Evolutionary conservation across 1,140 invertebrate genomes (phyloP), one percentile per base, ranked within the genome.

Genomic region (Diprion similis): DNA sequence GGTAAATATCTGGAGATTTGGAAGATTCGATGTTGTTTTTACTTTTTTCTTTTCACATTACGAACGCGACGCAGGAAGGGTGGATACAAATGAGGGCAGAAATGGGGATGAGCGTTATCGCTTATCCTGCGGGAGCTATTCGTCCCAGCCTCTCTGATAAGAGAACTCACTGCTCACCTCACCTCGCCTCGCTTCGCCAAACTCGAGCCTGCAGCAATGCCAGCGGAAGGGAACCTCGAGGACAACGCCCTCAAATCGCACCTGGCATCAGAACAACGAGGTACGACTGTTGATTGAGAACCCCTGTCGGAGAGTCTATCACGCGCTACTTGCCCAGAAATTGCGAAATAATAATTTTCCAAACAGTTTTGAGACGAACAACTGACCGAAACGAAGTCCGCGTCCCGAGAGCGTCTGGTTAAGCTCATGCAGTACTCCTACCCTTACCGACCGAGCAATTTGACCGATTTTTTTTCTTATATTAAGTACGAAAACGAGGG

Each of bases 41-140:
- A 15, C 3, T 59, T 17, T 0, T 59, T 59, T 59, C 4, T 59
- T 15, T 59, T 59, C 6, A 37, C 24, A 0, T 37, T 37, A 6
- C 24, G 6, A 37, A 37, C 24, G 24, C 24, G 24, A 37, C 24
- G 24, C 24, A 0, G 24, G 24, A 37, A 37, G 24, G 51, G 51
- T 8, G n/a, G 51, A 59, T 59, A 59, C 51, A 59, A 59, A 59
- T 59, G 51, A 59, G 51, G 51, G 51, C 51, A 59, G 51, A 59
- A 59, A 59, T 8, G 51, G 9, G 51, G 51, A 59, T 59, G 51
- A 59, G 9, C 51, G 51, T 59, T 59, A 59, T 59, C 51, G 51
- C 51, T 11, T 59, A 59, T 59, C 51, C 51, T 59, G 51, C n/a
- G 51, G 51, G 51, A 59, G 51, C 51, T 59, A 59, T 59, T 59